Percentiles rank a stretch among this genome's conserved stretches.
phyloP scores from a whole-genome alignment of 2,113 vertebrate species.

The Marmota flaviventris region DNA sequence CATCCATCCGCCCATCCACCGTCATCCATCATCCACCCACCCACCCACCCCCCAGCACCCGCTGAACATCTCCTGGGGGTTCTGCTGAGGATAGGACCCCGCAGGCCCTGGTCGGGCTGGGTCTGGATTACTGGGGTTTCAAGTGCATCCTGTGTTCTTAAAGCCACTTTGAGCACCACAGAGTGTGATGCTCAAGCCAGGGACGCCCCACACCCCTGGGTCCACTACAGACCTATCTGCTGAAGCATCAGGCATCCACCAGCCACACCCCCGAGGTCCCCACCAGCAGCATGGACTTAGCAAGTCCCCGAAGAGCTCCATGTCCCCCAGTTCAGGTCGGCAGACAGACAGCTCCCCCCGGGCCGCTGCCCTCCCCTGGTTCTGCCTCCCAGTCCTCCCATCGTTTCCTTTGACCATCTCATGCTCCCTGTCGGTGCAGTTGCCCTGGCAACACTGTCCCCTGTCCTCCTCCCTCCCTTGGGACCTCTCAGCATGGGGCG shows the following conservation, averaged over 20 bases:
- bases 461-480: background rate
- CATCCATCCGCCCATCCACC: background rate
- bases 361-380: background rate
- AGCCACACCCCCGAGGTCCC: background rate
- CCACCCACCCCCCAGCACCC: background rate
- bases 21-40: too few species aligned
- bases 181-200: background rate
- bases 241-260: background rate
- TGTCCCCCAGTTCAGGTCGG: background rate
- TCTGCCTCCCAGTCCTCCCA: background rate
- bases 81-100: background rate
- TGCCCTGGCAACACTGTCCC: conserved; percentile 26
- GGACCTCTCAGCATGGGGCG: conserved; percentile 3
- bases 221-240: background rate
- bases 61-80: background rate
- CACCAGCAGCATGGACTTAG: background rate
- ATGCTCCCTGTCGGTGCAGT: background rate
- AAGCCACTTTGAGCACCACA: background rate
- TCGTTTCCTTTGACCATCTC: background rate
- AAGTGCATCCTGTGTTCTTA: background rate
- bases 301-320: background rate
- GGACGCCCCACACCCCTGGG: background rate
- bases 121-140: background rate
- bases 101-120: background rate
- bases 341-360: background rate